Conservation (phyloP, 2,888 invertebrate species). For the Isoperla grammatica region DNA sequence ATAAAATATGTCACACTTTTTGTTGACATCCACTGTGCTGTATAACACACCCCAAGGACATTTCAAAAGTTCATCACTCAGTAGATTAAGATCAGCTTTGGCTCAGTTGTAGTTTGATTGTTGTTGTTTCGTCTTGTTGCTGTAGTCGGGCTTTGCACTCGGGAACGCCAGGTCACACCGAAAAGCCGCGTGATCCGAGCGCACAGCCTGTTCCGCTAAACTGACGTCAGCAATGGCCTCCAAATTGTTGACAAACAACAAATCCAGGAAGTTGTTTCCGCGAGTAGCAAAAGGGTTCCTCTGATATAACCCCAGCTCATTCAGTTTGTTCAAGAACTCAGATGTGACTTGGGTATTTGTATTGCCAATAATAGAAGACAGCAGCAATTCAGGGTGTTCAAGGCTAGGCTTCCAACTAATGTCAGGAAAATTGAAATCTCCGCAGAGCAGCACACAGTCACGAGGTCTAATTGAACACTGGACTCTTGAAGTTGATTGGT, state of each 20-base stretch:
- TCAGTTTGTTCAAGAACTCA: not conserved
- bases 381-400: not conserved
- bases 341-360: not conserved
- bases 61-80: not conserved
- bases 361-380: not conserved
- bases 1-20: conserved; percentile 1
- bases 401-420: not conserved
- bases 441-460: not conserved
- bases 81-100: not conserved
- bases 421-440: conserved; percentile 4
- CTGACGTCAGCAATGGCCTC: not conserved
- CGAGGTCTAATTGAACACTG: not conserved
- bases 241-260: not conserved
- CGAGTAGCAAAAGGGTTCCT: not conserved
- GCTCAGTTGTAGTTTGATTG: not conserved
- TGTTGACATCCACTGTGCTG: not conserved
- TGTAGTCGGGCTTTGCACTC: not conserved
- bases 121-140: not conserved
- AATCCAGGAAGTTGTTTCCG: not conserved
- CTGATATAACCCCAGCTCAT: not conserved
- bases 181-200: conserved; percentile 1
- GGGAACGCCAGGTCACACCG: not conserved
- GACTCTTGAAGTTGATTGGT: not conserved
- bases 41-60: not conserved
- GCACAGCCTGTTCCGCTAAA: not conserved